phyloP scores from a whole-genome alignment of 1,140 invertebrate species.

The Lepidurus arcticus region DNA sequence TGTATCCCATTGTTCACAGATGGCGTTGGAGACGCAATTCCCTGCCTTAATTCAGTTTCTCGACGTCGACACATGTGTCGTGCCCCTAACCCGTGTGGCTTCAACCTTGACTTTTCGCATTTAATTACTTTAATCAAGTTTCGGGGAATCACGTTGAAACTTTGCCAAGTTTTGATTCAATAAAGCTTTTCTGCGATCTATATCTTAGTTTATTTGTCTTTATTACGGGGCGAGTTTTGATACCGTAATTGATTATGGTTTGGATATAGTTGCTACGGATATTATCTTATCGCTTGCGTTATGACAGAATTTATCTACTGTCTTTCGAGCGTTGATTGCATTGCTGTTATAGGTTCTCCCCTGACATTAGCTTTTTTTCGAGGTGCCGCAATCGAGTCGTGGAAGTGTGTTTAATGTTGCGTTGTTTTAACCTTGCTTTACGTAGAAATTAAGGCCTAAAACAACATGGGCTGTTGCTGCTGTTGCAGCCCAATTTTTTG shows the following conservation, averaged over 20 bases:
- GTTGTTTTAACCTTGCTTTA: not conserved
- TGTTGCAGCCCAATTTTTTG: slow-evolving; percentile 5
- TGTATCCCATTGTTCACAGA: no score
- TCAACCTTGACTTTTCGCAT: no score
- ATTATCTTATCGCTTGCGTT: slow-evolving; percentile 15
- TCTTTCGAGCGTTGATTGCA: not conserved
- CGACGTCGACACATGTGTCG: no score
- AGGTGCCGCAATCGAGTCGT: not conserved
- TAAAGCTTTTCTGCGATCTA: not conserved
- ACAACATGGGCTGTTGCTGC: not conserved
- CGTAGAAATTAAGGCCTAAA: not conserved
- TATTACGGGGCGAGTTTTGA: not conserved
- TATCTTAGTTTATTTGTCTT: not conserved
- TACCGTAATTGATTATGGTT: not conserved
- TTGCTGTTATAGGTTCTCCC: not conserved
- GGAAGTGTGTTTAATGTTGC: not conserved
- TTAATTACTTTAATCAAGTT: no score
- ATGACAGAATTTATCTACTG: not conserved
- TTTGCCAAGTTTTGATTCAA: no score
- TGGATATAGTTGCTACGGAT: not conserved
- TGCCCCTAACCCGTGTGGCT: no score
- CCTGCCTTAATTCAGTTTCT: no score
- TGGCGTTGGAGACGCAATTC: no score
- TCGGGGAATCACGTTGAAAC: no score
- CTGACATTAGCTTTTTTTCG: not conserved